These are phyloP conservation scores for Rhopalosiphum nymphaeae DNA, from an alignment of 2,888 invertebrate species.

Conservation along the genomic window DNA sequence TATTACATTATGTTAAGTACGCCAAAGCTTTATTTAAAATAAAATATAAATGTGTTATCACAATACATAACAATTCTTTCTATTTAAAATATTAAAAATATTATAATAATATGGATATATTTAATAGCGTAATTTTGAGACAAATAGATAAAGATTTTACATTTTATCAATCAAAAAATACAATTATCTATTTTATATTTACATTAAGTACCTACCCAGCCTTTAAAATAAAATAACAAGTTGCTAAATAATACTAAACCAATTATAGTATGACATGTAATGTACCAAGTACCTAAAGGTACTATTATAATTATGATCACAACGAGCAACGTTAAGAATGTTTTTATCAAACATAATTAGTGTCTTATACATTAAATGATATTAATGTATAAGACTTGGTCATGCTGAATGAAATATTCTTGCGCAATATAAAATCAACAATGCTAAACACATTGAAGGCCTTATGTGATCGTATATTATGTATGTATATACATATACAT, in stretches of 20 bases:
- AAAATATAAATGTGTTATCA: not conserved
- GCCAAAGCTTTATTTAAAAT: not conserved
- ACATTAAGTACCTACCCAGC: not conserved
- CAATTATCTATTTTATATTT: not conserved
- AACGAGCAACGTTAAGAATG: not conserved
- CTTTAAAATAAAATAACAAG: not conserved
- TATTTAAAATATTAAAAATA: not conserved
- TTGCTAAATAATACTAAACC: not conserved
- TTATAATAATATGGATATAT: not conserved
- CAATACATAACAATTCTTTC: not conserved
- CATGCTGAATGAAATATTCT: constrained; percentile 48
- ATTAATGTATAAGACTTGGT: not conserved
- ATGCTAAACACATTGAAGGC: constrained; percentile 59
- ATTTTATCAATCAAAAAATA: not conserved
- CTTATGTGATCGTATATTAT: constrained; percentile 21
- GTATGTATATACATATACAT: not conserved
- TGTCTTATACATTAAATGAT: not conserved
- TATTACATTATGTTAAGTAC: not conserved
- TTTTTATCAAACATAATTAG: constrained; percentile 37
- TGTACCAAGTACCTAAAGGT: not conserved
- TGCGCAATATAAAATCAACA: constrained; percentile 50
- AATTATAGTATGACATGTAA: not conserved
- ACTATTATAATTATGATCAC: not conserved
- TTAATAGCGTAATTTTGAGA: not conserved
- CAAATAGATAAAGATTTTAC: not conserved